Evolutionary conservation across 2,888 invertebrate species (phyloP), one percentile per base, ranked within the genome.

Genomic region (Blastobasis adustella): DNA sequence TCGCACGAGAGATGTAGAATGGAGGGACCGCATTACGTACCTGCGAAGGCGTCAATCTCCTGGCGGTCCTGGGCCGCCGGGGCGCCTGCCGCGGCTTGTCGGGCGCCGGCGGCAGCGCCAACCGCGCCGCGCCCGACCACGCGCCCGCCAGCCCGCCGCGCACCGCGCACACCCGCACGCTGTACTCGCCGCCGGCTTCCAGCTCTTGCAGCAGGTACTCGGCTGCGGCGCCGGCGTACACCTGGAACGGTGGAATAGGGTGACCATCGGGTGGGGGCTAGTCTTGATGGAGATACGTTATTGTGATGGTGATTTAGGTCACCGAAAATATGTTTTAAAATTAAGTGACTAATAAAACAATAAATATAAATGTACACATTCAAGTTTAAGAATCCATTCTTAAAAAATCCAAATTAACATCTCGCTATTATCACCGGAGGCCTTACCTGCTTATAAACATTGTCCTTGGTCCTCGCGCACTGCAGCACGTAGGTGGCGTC

Each of bases 401-500:
- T 23, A 23, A 1, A 23, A 23, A 23, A 23, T n/a, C n/a, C n/a
- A n/a, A 23, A 1, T 23, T 3, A 23, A 23, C 23, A 23, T 2
- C 23, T 23, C 23, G 23, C 23, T 23, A 23, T 23, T 3, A 23
- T 3, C 23, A 23, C 23, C 23, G 23, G 23, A 23, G 7, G 10
- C 41, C 55, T 57, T 4, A 82, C 84, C 77, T 84, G 76, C 62
- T 76, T 82, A 58, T 66, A 85, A 44, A 77, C 65, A 58, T 73
- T 66, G 55, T 84, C 86, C 60, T 79, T 79, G 50, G 71, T 71
- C 45, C 76, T 72, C 36, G 83, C 82, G 60, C 80, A 80, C 83
- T 96, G 96, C 63, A 96, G 90, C 66, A 93, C 90, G 82, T 96
- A 97, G 49, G 94, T 86, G 40, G 92, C 90, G 79, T 96, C 96